These are phyloP conservation scores for Hirundichthys speculiger DNA, from an alignment of 2,113 vertebrate species.

Conservation along the genomic window DNA sequence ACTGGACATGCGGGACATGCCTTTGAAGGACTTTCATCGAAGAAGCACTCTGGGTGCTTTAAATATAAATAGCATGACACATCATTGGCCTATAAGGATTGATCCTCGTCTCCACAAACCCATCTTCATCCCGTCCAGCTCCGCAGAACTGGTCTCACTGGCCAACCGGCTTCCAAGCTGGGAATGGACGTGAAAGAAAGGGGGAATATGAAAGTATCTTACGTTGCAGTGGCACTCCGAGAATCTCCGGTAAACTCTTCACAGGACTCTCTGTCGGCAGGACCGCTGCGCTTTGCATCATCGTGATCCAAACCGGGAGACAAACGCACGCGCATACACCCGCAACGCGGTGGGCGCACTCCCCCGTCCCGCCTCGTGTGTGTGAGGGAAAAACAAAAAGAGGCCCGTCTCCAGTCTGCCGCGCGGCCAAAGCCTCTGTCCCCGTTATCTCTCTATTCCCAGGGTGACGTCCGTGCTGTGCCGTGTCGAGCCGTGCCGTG, in stretches of 20 bases:
- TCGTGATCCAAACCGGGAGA: constrained; percentile 82
- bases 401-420: constrained; percentile 34
- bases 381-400: constrained; percentile 38
- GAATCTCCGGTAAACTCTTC: constrained; percentile 96
- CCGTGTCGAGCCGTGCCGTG: constrained; percentile 51
- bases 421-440: constrained; percentile 43
- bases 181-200: constrained; percentile 53
- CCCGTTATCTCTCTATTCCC: constrained; percentile 55
- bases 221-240: constrained; percentile 98
- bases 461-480: constrained; percentile 54
- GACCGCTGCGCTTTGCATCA: constrained; percentile 96
- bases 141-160: constrained; percentile 30
- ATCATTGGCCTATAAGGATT: constrained; percentile 37
- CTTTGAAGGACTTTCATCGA: constrained; percentile 2
- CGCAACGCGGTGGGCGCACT: constrained; percentile 70
- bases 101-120: constrained; percentile 22
- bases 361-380: constrained; percentile 57
- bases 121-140: constrained; percentile 5
- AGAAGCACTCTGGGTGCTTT: neutral
- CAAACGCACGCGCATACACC: constrained; percentile 75
- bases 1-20: constrained; percentile 7
- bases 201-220: constrained; percentile 74
- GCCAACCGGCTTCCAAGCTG: constrained; percentile 50
- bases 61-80: constrained; percentile 29
- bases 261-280: constrained; percentile 92